These are phyloP conservation scores for Microplitis deprimator DNA, from an alignment of 2,888 invertebrate species.

Conservation along the genomic window DNA sequence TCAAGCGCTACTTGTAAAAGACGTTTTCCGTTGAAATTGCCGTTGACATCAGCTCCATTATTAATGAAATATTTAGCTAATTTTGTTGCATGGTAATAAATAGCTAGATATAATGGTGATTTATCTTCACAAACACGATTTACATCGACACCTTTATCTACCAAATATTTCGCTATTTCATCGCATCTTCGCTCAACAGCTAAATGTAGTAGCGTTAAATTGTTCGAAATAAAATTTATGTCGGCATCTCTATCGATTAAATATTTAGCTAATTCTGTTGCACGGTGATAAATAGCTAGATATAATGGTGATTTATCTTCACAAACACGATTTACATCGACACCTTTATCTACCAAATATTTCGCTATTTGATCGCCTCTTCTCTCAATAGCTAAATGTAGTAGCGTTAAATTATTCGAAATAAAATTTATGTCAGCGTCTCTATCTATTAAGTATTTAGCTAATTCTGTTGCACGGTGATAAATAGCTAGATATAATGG, in stretches of 20 bases:
- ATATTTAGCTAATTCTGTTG: neutral
- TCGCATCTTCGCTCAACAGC: rapidly evolving
- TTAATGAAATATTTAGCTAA: neutral
- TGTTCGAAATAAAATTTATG: no score
- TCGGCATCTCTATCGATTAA: neutral
- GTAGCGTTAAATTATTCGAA: neutral
- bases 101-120: neutral
- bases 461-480: neutral
- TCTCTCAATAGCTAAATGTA: neutral
- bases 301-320: neutral
- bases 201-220: neutral
- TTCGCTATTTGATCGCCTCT: neutral
- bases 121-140: no score
- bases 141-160: no score
- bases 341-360: neutral
- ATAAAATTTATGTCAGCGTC: neutral
- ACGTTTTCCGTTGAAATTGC: neutral
- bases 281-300: neutral
- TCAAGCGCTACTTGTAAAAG: neutral
- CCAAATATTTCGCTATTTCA: no score
- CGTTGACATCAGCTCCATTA: neutral
- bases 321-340: neutral
- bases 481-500: neutral
- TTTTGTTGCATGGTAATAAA: no score
- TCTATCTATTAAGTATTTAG: neutral